Evolutionary conservation across 2,797 vertebrate genomes (phyloP), one percentile per base, ranked within the genome.

Genomic region (Tapirus indicus): DNA sequence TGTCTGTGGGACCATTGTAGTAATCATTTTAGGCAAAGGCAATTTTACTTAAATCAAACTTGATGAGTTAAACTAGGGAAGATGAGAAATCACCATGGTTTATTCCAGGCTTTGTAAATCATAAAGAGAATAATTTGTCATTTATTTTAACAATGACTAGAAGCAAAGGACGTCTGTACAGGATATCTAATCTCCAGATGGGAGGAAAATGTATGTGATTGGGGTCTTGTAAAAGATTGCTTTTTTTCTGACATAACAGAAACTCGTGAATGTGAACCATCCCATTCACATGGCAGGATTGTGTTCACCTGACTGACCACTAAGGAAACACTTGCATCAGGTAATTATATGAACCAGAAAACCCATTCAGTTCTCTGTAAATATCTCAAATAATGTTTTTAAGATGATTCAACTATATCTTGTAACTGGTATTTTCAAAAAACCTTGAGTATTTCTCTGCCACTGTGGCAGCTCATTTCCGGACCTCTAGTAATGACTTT

Each of bases 321-420:
- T 98, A 96, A 98, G 96, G 96, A 98, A 98, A 94, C 97, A 97
- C 95, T 99, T 98, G 97, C 94, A 96, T 98, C 97, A 74, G 97
- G 96, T 98, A 98, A 98, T 98, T 98, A 97, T 97, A 64, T 97
- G 95, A 98, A 98, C 89, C 96, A 98, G 85, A 98, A 96, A 97
- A 98, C 97, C 98, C 91, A 95, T 97, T 95, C 94, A 98, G 96
- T 98, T 98, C 98, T 98, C 96, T 98, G 96, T 98, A 98, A 99
- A 98, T 97, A 98, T 97, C 97, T 98, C 98, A 98, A 98, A 86
- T 98, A 99, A 97, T 97, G 98, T 14, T 58, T 98, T 98, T 95
- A 35, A 93, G 97, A 98, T 99, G 98, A 99, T 99, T 99, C 99
- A 85, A 99, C 99, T 99, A 98, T 98, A 98, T 98, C 98, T 98